These are phyloP conservation scores for Parus major DNA, from an alignment of 2,113 vertebrate species.

Conservation along the genomic window DNA sequence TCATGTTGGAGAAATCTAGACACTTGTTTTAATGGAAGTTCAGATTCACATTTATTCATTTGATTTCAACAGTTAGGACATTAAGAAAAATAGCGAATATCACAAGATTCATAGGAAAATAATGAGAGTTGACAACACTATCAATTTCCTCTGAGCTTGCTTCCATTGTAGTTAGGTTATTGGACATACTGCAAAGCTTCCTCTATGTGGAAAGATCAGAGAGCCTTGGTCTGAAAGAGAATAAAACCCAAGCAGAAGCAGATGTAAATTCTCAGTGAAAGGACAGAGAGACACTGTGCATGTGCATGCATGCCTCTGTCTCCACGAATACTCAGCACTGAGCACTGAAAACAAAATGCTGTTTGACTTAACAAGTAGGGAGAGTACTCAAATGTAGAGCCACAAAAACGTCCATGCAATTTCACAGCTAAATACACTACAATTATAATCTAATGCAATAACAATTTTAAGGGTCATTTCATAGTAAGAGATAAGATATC, in stretches of 20 bases:
- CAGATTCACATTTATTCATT: background rate
- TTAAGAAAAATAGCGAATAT: slow-evolving; percentile 42
- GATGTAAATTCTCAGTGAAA: background rate
- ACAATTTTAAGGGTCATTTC: slow-evolving; percentile 63
- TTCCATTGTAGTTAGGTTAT: slow-evolving; percentile 6
- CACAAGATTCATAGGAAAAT: slow-evolving; percentile 14
- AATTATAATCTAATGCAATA: slow-evolving; percentile 52
- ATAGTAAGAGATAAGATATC: background rate
- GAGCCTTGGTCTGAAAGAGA: background rate
- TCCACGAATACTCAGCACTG: background rate
- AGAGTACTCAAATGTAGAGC: slow-evolving; percentile 12
- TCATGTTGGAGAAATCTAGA: background rate
- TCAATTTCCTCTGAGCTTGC: background rate
- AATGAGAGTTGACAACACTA: background rate
- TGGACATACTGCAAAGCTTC: background rate
- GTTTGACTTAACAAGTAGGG: slow-evolving; percentile 30
- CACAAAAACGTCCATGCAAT: slow-evolving; percentile 24
- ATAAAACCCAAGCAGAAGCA: background rate
- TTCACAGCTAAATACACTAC: slow-evolving; percentile 59
- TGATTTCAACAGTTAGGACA: background rate
- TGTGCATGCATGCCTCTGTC: background rate
- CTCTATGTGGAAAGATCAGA: background rate
- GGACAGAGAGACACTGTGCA: background rate
- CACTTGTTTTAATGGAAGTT: background rate
- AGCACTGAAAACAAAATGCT: slow-evolving; percentile 22